These are phyloP conservation scores for Oxyruncus cristatus DNA, from an alignment of 2,113 vertebrate species.

Conservation along the genomic window DNA sequence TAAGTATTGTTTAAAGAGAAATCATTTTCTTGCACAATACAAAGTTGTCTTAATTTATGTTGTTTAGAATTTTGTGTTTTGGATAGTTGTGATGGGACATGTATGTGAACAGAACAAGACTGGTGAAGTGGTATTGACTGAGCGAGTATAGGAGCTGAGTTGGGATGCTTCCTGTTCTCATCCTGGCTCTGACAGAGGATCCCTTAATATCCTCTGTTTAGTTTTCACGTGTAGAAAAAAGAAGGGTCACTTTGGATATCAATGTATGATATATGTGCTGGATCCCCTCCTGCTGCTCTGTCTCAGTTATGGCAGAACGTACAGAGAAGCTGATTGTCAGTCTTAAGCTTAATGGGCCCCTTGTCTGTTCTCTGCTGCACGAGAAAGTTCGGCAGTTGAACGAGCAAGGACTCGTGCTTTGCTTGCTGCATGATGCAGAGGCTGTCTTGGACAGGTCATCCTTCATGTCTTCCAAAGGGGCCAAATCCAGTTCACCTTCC, in stretches of 20 bases:
- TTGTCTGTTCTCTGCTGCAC: neutral
- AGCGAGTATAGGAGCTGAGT: neutral
- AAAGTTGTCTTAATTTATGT: neutral
- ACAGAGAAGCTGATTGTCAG: neutral
- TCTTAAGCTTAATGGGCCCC: no score
- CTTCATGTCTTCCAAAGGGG: neutral
- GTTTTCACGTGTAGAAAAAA: neutral
- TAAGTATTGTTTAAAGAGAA: neutral
- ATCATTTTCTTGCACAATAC: neutral
- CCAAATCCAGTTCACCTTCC: neutral
- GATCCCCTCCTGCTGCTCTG: neutral
- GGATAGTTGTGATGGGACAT: neutral
- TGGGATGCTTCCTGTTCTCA: neutral
- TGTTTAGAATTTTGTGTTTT: neutral
- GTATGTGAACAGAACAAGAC: neutral
- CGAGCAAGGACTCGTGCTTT: neutral
- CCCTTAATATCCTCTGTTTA: neutral
- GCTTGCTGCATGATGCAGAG: neutral
- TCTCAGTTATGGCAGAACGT: neutral
- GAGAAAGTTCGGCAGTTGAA: neutral
- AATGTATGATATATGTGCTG: accelerated
- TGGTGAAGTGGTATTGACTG: neutral
- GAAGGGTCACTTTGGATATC: neutral
- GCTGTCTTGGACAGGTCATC: neutral
- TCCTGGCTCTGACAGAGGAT: neutral